Percentiles rank a stretch among this genome's conserved stretches.
Conservation (phyloP, 2,888 invertebrate species). For the Drosophila anomalata region DNA sequence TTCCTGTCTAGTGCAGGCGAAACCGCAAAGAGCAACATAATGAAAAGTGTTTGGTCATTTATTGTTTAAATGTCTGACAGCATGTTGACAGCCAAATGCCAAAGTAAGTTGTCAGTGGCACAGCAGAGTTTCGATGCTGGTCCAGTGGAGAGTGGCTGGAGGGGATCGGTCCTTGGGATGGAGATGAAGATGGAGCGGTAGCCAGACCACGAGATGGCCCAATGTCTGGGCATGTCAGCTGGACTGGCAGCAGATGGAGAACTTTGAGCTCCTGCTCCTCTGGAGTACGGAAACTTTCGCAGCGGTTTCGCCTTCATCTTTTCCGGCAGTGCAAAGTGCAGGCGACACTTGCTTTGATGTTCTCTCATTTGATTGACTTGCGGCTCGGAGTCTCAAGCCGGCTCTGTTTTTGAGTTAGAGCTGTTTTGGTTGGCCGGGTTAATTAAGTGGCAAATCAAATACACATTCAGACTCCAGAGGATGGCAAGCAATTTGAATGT, state of each 20-base stretch:
- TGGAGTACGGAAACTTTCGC: constrained; percentile 35
- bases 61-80: constrained; percentile 77
- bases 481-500: neutral
- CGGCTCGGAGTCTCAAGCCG: constrained; percentile 19
- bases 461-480: constrained; percentile 20
- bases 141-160: neutral
- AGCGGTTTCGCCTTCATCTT: constrained; percentile 44
- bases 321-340: constrained; percentile 30
- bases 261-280: constrained; percentile 22
- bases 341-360: constrained; percentile 74
- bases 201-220: constrained; percentile 56
- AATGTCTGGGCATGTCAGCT: constrained; percentile 50
- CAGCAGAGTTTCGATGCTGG: constrained; percentile 12
- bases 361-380: constrained; percentile 68
- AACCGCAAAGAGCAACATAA: constrained; percentile 78
- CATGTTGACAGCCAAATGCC: constrained; percentile 79
- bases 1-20: constrained; percentile 50
- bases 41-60: constrained; percentile 79
- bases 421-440: constrained; percentile 17
- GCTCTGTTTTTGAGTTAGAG: constrained; percentile 13
- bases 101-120: constrained; percentile 75
- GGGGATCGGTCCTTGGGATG: constrained; percentile 4
- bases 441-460: constrained; percentile 36
- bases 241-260: constrained; percentile 25
- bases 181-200: constrained; percentile 18